Evolutionary conservation across 1,140 invertebrate genomes (phyloP).

Genomic region (Pemphigus obesinymphae): DNA sequence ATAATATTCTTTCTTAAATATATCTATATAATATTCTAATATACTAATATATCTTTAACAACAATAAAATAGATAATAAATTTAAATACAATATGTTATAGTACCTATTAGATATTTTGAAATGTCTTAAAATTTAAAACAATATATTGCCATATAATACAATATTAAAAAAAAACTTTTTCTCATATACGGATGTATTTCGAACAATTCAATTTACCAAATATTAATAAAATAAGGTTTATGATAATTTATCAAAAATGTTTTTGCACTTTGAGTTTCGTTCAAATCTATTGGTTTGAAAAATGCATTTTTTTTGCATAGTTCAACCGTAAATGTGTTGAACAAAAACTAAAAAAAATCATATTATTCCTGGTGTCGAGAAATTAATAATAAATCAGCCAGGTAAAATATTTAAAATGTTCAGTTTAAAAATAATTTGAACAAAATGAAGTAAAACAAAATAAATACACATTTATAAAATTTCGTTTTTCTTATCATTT

Average conservation of each 20-base stretch:
- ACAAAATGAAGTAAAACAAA: too few species aligned
- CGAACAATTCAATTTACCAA: not conserved
- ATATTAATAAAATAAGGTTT: slow-evolving; percentile 17
- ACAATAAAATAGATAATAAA: too few species aligned
- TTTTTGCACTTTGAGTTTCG: not conserved
- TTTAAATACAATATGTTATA: too few species aligned
- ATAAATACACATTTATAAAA: too few species aligned
- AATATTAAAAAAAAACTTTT: slow-evolving; percentile 10
- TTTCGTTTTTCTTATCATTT: too few species aligned
- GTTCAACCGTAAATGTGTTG: not conserved
- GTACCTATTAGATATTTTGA: not conserved
- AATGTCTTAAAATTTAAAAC: not conserved
- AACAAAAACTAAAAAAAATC: not conserved
- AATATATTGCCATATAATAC: too few species aligned
- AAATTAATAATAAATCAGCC: not conserved
- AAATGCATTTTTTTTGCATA: too few species aligned
- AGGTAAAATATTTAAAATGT: too few species aligned
- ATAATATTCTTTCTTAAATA: too few species aligned
- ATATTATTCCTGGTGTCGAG: not conserved
- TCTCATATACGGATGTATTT: not conserved
- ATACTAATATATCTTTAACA: too few species aligned
- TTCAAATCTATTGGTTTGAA: not conserved
- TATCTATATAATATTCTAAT: too few species aligned
- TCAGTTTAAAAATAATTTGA: too few species aligned
- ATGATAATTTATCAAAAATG: not conserved